These are phyloP conservation scores for Arion vulgaris DNA, from an alignment of 1,140 invertebrate species.

Conservation along the genomic window DNA sequence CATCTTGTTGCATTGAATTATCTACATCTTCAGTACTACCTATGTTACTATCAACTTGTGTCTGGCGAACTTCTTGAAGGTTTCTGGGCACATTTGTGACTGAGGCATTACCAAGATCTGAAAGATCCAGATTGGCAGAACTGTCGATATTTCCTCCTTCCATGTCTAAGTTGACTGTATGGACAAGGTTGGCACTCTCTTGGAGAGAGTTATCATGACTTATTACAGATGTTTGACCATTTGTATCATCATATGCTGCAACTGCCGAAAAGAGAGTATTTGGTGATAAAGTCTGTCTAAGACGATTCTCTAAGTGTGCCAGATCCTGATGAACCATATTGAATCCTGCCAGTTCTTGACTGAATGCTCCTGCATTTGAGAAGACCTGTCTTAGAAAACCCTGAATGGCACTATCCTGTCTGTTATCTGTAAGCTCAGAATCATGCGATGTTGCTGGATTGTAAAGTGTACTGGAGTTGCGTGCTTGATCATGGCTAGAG, in stretches of 20 bases:
- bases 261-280: slow-evolving; percentile 26
- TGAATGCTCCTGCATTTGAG: slow-evolving; percentile 1
- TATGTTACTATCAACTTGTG: not conserved
- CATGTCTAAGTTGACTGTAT: slow-evolving; percentile 34
- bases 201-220: slow-evolving; percentile 21
- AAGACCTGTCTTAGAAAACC: not conserved
- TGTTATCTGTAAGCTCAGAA: slow-evolving; percentile 8
- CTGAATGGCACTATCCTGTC: slow-evolving; percentile 19
- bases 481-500: not conserved
- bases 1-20: not conserved
- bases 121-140: slow-evolving; percentile 6
- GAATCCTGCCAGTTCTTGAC: slow-evolving; percentile 30
- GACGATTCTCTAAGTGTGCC: slow-evolving; percentile 20
- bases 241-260: slow-evolving; percentile 12
- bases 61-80: not conserved
- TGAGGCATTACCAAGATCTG: not conserved
- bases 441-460: not conserved
- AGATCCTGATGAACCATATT: slow-evolving; percentile 35
- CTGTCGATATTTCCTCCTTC: slow-evolving; percentile 14
- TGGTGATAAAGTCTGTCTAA: slow-evolving; percentile 25
- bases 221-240: not conserved
- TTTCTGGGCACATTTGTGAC: not conserved
- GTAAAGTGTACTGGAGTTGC: not conserved
- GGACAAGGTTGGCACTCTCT: slow-evolving; percentile 25
- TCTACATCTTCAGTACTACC: not conserved